Conservation (phyloP, 2,113 vertebrate species). For the Haemorhous mexicanus region DNA sequence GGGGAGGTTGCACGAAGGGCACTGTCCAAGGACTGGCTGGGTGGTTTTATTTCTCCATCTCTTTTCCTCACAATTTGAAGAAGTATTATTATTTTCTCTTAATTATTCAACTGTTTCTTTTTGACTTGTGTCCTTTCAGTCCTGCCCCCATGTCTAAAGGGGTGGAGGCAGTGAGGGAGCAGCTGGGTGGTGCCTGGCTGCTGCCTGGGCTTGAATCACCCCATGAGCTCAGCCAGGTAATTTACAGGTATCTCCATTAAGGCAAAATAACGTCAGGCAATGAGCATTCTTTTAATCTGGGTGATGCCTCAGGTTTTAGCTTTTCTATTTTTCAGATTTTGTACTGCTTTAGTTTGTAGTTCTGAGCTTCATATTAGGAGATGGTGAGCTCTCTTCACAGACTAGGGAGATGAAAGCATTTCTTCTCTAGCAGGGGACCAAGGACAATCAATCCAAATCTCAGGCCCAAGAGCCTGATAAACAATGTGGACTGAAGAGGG, state of each 20-base stretch:
- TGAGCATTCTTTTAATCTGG: background rate
- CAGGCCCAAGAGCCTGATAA: background rate
- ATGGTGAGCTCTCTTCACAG: background rate
- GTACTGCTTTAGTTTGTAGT: background rate
- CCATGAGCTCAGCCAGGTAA: background rate
- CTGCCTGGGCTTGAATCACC: background rate
- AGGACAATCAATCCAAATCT: background rate
- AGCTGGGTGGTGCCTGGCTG: background rate
- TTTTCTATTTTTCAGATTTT: background rate
- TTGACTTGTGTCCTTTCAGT: background rate
- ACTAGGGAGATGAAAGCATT: background rate
- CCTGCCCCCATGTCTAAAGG: background rate
- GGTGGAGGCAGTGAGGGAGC: rapidly evolving
- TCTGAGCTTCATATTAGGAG: background rate
- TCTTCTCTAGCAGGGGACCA: background rate
- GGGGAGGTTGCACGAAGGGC: rapidly evolving
- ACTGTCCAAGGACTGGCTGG: background rate
- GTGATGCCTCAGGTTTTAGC: background rate
- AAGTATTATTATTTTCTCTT: background rate
- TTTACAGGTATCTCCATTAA: background rate
- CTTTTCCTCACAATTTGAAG: background rate
- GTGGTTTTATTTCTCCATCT: background rate
- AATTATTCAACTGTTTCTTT: background rate
- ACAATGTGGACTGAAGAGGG: background rate
- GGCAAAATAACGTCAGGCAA: background rate